Percentiles rank a stretch among this genome's conserved stretches.
Evolutionary conservation across 2,797 vertebrate genomes (phyloP).

Genomic region (Clarias laeviceps): DNA sequence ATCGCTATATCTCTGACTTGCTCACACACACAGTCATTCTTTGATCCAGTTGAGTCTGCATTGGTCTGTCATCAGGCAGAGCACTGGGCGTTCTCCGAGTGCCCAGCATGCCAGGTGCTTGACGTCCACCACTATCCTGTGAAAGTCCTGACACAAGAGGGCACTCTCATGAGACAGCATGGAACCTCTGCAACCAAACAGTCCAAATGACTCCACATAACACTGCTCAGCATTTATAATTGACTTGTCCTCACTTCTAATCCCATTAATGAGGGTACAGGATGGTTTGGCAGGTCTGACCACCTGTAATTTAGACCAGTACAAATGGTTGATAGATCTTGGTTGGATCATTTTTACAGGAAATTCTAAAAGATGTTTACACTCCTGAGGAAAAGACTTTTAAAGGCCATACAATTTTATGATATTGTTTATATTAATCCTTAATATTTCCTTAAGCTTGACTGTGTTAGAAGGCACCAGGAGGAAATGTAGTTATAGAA

Average conservation of each 20-base stretch:
- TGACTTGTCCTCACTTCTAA: conserved; percentile 27
- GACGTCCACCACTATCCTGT: conserved; percentile 44
- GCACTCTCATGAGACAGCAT: conserved; percentile 43
- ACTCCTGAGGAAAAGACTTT: neutral
- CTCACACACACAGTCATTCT: conserved; percentile 38
- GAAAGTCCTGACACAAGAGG: conserved; percentile 47
- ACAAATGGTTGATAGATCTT: neutral
- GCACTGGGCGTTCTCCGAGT: conserved; percentile 58
- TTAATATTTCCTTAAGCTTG: neutral
- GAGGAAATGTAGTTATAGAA: neutral
- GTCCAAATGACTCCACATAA: conserved; percentile 54
- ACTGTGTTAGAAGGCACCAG: neutral
- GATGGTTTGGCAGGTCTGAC: neutral
- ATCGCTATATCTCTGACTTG: neutral
- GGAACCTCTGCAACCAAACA: conserved; percentile 51
- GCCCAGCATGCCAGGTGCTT: conserved; percentile 58
- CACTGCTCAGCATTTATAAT: conserved; percentile 18
- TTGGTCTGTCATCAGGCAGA: conserved; percentile 63
- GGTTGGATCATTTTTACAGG: neutral
- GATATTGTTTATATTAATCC: neutral
- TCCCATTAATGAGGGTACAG: neutral
- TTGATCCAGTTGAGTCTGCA: conserved; percentile 56
- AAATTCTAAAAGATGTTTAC: neutral
- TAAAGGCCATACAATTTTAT: neutral
- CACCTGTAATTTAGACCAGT: neutral